Percentiles rank a stretch among this genome's conserved stretches.
Conservation (phyloP, 2,797 vertebrate genomes). For the Halcyon badia region DNA sequence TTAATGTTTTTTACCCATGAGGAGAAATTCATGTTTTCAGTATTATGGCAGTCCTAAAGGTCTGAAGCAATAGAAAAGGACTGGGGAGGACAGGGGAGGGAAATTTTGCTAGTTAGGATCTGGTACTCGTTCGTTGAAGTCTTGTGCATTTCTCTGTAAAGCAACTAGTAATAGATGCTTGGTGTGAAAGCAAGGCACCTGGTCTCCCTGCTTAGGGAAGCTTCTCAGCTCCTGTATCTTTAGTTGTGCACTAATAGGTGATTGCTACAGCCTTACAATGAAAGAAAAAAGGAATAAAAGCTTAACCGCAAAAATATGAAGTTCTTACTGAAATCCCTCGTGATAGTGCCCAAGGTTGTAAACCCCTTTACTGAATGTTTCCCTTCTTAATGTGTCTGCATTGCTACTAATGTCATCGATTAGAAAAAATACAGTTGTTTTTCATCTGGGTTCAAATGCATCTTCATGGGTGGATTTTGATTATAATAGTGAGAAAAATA, state of each 20-base stretch:
- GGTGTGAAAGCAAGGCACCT: neutral
- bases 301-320: neutral
- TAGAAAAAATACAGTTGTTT: slow-evolving; percentile 52
- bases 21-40: neutral
- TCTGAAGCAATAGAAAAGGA: neutral
- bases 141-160: neutral
- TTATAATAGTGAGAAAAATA: slow-evolving; percentile 41
- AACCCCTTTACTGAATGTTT: slow-evolving; percentile 22
- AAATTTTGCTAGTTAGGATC: neutral
- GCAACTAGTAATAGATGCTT: neutral
- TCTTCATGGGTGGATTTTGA: slow-evolving; percentile 52
- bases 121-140: neutral
- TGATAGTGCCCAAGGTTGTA: neutral
- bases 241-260: neutral
- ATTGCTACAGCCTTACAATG: neutral
- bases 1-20: neutral
- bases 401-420: slow-evolving; percentile 52
- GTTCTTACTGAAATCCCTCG: neutral
- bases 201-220: neutral
- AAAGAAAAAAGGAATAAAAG: neutral
- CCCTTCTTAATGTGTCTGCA: slow-evolving; percentile 32
- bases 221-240: neutral
- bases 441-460: slow-evolving; percentile 49
- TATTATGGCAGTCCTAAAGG: neutral
- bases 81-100: neutral